Base-by-base conservation (phyloP, 2,797 vertebrate species). In the Helarctos malayanus region DNA sequence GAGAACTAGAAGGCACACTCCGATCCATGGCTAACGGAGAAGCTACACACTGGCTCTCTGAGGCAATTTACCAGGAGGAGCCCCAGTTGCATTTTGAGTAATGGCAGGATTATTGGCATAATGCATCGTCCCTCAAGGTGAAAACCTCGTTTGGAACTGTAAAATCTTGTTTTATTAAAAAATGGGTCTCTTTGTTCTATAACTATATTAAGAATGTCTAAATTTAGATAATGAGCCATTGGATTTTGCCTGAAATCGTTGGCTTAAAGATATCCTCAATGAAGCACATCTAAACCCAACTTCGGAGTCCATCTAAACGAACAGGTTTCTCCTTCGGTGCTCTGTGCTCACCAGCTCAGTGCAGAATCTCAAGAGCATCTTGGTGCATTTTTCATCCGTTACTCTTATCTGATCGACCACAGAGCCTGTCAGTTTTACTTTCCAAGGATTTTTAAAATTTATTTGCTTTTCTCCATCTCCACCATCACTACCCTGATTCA, bases 151-250 rank as follows among this genome's bases (percentile, higher is more conserved):
- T 96, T 68, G 45, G 49, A 93, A 69, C 88, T 75, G 35, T 79
- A 79, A 94, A 92, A 59, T 38, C 41, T 61, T 47, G 13, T 59
- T 81, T 90, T 41, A 63, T 41, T 63, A 68, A 80, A 68, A 68
- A 89, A 88, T 49, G 32, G 76, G 65, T 83, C 7, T 38, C 38
- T 79, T 93, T 49, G 21, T 76, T 91, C 65, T 96, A 21, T 68
- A 49, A 75, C 52, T n/a, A 71, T 11, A 49, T 54, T 92, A 89
- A 59, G 27, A 90, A 61, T 10, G 52, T 63, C 38, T 96, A 69
- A 35, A 49, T 83, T 83, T 56, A 92, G 76, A 59, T 38, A 59
- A 71, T n/a, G 38, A 16, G 5, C n/a, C 25, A 23, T 29, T 69
- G 29, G 68, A 73, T 18, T 49, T 49, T 35, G 59, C 61, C 52